phyloP scores from a whole-genome alignment of 1,140 invertebrate species.

The Dufourea novaeangliae region DNA sequence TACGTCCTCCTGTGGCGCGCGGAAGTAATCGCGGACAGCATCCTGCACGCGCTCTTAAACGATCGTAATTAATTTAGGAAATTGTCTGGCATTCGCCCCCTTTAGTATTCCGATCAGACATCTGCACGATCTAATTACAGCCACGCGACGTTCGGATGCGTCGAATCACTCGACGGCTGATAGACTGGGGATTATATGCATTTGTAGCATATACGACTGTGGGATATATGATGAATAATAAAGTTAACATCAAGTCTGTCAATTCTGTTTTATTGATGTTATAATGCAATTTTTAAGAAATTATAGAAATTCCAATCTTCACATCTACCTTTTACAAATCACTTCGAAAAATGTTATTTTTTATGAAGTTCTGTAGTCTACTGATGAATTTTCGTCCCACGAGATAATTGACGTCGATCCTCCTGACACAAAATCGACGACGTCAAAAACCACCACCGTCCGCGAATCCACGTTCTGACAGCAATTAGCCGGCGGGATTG shows the following conservation, averaged over 20 bases:
- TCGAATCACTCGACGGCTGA: constrained; percentile 33
- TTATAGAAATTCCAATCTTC: too few relatives aligned
- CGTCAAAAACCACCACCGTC: background rate
- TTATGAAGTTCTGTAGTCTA: too few relatives aligned
- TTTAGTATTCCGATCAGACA: constrained; percentile 55
- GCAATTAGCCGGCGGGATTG: background rate
- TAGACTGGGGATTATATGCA: too few relatives aligned
- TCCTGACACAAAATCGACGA: background rate
- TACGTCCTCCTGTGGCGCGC: constrained; percentile 37
- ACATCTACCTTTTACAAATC: too few relatives aligned
- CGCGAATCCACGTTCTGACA: background rate
- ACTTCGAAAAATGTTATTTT: too few relatives aligned
- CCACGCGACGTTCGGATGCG: constrained; percentile 11
- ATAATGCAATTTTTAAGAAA: too few relatives aligned
- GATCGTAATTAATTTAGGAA: constrained; percentile 66
- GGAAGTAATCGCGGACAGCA: constrained; percentile 62
- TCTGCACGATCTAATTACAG: constrained; percentile 55
- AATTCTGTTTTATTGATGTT: too few relatives aligned
- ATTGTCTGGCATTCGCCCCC: constrained; percentile 61
- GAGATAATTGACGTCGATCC: background rate
- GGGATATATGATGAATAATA: too few relatives aligned
- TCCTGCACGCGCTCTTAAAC: constrained; percentile 36
- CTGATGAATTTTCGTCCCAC: too few relatives aligned
- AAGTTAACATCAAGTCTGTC: too few relatives aligned
- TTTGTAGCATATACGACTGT: too few relatives aligned